Percentiles rank a stretch among this genome's conserved stretches.
Conservation (phyloP, 2,113 vertebrate genomes). For the Pygoscelis antarcticus region DNA sequence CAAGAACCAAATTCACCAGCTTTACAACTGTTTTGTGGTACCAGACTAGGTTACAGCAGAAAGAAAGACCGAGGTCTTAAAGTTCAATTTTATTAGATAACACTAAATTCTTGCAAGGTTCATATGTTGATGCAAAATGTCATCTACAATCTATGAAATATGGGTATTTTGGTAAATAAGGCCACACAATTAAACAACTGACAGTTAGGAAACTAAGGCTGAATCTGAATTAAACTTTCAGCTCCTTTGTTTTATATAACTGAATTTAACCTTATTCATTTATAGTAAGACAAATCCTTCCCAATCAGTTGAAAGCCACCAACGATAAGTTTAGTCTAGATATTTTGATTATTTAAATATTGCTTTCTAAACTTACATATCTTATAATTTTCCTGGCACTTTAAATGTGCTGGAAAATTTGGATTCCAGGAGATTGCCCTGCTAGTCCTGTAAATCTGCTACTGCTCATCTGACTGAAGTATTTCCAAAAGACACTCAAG, state of each 20-base stretch:
- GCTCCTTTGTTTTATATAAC: neutral
- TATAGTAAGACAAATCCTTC: neutral
- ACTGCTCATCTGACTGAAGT: neutral
- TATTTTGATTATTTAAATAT: neutral
- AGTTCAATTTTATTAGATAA: neutral
- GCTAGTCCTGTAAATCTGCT: neutral
- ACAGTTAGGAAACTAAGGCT: neutral
- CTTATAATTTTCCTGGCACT: neutral
- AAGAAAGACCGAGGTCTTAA: fast-evolving
- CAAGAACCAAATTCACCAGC: neutral
- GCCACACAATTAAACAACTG: neutral
- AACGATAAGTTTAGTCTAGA: neutral
- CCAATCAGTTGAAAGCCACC: neutral
- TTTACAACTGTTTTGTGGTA: neutral
- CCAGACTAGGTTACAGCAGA: neutral
- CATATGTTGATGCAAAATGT: neutral
- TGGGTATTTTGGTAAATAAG: neutral
- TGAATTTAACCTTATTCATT: neutral
- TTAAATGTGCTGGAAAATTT: neutral
- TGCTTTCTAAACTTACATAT: neutral
- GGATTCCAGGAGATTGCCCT: neutral
- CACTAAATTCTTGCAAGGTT: neutral
- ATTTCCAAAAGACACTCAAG: neutral
- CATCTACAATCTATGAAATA: neutral
- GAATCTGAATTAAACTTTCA: neutral